Percentiles rank a stretch among this genome's conserved stretches.
These are phyloP conservation scores for Noturus placidus DNA, from an alignment of 2,113 vertebrate species.

Conservation along the genomic window DNA sequence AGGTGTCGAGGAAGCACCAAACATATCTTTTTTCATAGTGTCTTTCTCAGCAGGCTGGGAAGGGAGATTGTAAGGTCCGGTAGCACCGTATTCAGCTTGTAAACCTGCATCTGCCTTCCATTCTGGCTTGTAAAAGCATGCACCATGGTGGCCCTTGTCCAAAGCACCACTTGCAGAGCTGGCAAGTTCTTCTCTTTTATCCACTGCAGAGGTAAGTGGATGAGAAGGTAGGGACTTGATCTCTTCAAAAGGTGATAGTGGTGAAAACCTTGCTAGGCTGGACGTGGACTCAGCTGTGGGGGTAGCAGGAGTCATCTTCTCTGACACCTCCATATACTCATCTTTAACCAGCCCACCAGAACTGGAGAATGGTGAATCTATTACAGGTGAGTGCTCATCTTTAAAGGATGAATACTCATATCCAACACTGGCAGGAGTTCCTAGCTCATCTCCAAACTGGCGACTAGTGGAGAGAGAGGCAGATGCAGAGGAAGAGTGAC, in stretches of 20 bases:
- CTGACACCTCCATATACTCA: slow-evolving; percentile 89
- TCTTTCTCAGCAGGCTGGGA: slow-evolving; percentile 63
- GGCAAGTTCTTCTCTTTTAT: slow-evolving; percentile 55
- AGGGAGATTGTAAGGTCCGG: slow-evolving; percentile 57
- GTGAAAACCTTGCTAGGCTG: slow-evolving; percentile 73
- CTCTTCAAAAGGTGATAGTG: slow-evolving; percentile 75
- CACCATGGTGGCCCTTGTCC: slow-evolving; percentile 72
- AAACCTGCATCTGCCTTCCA: slow-evolving; percentile 62
- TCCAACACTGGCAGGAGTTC: slow-evolving; percentile 67
- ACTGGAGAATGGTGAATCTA: slow-evolving; percentile 67
- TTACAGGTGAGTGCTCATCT: slow-evolving; percentile 73
- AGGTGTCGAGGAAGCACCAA: slow-evolving; percentile 75
- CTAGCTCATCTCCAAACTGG: slow-evolving; percentile 75
- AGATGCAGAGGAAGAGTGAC: slow-evolving; percentile 78
- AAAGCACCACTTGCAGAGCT: slow-evolving; percentile 60
- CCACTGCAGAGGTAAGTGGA: slow-evolving; percentile 45
- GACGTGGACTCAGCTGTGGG: slow-evolving; percentile 71
- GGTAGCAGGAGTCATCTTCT: slow-evolving; percentile 73
- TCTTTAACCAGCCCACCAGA: slow-evolving; percentile 74
- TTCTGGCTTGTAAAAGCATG: slow-evolving; percentile 71
- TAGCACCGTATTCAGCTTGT: slow-evolving; percentile 54
- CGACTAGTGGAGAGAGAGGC: slow-evolving; percentile 77
- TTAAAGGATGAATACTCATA: slow-evolving; percentile 81
- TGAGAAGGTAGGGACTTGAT: slow-evolving; percentile 65
- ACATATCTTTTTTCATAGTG: slow-evolving; percentile 70